Evolutionary conservation across 2,888 invertebrate genomes (phyloP).

Genomic region (Tachystola acroxantha): DNA sequence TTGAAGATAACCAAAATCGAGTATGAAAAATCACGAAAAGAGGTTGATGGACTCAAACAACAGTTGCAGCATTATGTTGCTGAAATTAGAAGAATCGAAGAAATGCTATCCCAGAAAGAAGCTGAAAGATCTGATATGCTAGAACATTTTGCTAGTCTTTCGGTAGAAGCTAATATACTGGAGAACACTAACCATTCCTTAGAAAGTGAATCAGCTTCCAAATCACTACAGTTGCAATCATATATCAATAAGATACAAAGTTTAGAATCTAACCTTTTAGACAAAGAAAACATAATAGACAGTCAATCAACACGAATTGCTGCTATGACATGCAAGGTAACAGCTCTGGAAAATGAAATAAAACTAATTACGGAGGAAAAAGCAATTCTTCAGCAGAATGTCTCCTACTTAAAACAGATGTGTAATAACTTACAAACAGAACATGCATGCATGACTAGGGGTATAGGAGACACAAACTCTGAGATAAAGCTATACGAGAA

Average conservation of each 20-base stretch:
- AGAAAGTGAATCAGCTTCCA: constrained; percentile 86
- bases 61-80: constrained; percentile 90
- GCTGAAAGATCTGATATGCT: constrained; percentile 88
- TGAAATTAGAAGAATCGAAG: constrained; percentile 88
- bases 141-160: constrained; percentile 87
- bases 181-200: constrained; percentile 89
- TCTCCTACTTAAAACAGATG: constrained; percentile 63
- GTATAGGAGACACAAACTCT: constrained; percentile 48
- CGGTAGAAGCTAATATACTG: constrained; percentile 85
- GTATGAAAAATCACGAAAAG: constrained; percentile 82
- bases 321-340: constrained; percentile 55
- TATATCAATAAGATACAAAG: constrained; percentile 70
- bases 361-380: constrained; percentile 65
- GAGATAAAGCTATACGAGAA: constrained; percentile 68
- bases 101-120: constrained; percentile 85
- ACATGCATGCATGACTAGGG: constrained; percentile 33
- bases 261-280: constrained; percentile 80
- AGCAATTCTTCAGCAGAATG: constrained; percentile 58
- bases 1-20: constrained; percentile 81
- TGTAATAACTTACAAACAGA: constrained; percentile 55
- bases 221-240: constrained; percentile 76
- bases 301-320: constrained; percentile 53
- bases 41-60: constrained; percentile 85
- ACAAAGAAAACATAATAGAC: constrained; percentile 63
- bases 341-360: constrained; percentile 61